A percentile compares a stretch with the other conserved stretches of the same genome.
These are phyloP conservation scores for Drosophila atripex DNA, from an alignment of 2,888 invertebrate genomes.

Conservation along the genomic window DNA sequence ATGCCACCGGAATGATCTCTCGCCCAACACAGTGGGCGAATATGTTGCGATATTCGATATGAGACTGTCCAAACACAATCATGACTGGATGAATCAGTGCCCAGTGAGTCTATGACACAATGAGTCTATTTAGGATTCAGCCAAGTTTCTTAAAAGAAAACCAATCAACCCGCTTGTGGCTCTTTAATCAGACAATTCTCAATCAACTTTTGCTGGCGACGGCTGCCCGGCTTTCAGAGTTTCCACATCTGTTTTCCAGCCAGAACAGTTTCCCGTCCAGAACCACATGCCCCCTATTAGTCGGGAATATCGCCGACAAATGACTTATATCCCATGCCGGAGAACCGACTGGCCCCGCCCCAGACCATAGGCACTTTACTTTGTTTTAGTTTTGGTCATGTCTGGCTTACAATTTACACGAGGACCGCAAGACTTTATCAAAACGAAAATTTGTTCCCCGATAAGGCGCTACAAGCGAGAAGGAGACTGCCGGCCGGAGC, in stretches of 20 bases:
- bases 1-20: constrained; percentile 27
- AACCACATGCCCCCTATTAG: constrained; percentile 37
- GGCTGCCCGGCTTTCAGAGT: constrained; percentile 1
- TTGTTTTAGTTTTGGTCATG: constrained; percentile 26
- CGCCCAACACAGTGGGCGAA: constrained; percentile 3
- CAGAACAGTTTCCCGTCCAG: neutral
- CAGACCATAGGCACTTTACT: neutral
- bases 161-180: too few relatives aligned
- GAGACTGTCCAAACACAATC: neutral
- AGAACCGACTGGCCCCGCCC: constrained; percentile 13
- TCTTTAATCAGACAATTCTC: constrained; percentile 9
- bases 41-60: constrained; percentile 45
- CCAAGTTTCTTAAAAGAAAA: too few relatives aligned
- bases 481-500: constrained; percentile 20
- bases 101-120: too few relatives aligned
- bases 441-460: constrained; percentile 74
- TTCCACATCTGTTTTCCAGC: constrained; percentile 29
- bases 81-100: neutral
- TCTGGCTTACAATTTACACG: constrained; percentile 57
- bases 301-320: constrained; percentile 31
- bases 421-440: constrained; percentile 55
- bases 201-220: constrained; percentile 15
- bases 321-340: constrained; percentile 17
- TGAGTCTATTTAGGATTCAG: too few relatives aligned
- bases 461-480: constrained; percentile 58